Evolutionary conservation across 2,797 vertebrate species (phyloP).

Genomic region (Gadopsis marmoratus): DNA sequence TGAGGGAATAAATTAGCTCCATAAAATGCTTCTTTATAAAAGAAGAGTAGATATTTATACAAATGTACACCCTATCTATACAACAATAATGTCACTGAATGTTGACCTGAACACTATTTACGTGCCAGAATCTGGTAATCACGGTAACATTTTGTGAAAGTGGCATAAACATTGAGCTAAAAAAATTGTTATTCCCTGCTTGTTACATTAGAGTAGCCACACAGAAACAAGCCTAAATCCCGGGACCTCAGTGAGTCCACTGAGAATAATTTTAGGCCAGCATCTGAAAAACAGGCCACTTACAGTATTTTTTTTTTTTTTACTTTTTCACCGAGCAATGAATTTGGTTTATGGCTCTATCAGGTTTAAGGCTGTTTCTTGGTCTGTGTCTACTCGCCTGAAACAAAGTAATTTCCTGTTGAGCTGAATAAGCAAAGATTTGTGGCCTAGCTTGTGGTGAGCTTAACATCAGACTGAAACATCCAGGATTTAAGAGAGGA

Average conservation of each 20-base stretch:
- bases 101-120: not conserved
- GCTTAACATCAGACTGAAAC: not conserved
- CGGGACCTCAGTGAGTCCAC: not conserved
- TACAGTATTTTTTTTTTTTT: not conserved
- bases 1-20: slow-evolving; percentile 82
- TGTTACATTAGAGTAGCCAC: not conserved
- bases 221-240: not conserved
- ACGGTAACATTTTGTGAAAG: not conserved
- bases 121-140: not conserved
- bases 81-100: slow-evolving; percentile 28
- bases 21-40: slow-evolving; percentile 90
- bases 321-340: not conserved
- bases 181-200: too few relatives aligned
- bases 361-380: not conserved
- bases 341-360: not conserved
- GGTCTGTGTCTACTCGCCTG: not conserved
- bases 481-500: not conserved
- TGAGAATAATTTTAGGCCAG: not conserved
- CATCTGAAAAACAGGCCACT: not conserved
- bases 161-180: not conserved
- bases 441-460: not conserved
- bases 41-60: slow-evolving; percentile 86
- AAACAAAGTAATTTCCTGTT: not conserved
- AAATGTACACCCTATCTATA: slow-evolving; percentile 82
- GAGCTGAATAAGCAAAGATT: not conserved